Percentiles rank a stretch among this genome's conserved stretches.
phyloP scores from a whole-genome alignment of 2,888 invertebrate genomes.

The Cataglyphis cursor region DNA sequence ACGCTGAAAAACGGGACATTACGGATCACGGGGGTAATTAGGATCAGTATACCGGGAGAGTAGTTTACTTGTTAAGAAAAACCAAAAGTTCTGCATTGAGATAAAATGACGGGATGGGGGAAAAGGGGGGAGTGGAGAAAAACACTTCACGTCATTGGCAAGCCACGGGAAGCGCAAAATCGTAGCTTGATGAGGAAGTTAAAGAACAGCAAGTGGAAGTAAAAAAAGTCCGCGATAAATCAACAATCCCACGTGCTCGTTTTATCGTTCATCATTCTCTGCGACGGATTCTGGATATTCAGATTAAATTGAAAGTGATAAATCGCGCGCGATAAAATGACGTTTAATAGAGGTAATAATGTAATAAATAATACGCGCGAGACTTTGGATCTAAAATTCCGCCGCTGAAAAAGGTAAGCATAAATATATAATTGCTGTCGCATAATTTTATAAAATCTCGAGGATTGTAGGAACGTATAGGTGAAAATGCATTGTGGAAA shows the following conservation, averaged over 20 bases:
- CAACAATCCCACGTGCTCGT: conserved; percentile 8
- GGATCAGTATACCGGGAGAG: conserved; percentile 13
- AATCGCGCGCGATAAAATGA: neutral
- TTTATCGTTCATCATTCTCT: conserved; percentile 5
- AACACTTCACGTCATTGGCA: conserved; percentile 41
- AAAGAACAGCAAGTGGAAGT: conserved; percentile 6
- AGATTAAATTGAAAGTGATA: conserved; percentile 10
- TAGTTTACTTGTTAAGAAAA: conserved; percentile 41
- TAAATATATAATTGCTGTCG: neutral
- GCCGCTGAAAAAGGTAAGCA: neutral
- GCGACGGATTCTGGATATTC: neutral
- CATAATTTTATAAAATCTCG: conserved; percentile 28
- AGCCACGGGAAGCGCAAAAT: conserved; percentile 27
- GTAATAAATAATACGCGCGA: neutral
- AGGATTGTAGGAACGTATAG: neutral
- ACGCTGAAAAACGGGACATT: conserved; percentile 42
- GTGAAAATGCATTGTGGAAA: conserved; percentile 13
- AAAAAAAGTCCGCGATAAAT: conserved; percentile 34
- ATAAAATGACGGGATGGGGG: conserved; percentile 12
- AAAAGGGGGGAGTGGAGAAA: neutral
- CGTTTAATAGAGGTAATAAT: neutral
- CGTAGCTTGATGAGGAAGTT: conserved; percentile 44
- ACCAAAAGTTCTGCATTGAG: conserved; percentile 31
- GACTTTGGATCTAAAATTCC: neutral
- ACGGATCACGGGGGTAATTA: conserved; percentile 48